Base-by-base conservation (phyloP, 2,888 invertebrate species). In the Caenorhabditis sp. region DNA sequence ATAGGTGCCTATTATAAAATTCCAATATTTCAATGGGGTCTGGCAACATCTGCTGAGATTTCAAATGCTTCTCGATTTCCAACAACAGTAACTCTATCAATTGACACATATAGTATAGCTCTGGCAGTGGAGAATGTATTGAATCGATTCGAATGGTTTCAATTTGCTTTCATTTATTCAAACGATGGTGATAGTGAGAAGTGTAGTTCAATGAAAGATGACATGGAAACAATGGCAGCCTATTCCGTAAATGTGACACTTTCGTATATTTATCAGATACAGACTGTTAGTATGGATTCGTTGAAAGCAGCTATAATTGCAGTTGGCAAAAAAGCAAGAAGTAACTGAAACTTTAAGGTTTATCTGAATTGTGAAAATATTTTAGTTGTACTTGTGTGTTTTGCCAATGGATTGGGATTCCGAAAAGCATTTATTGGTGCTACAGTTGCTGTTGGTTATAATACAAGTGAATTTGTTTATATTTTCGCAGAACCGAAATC, bases 141-240 rank as follows among this genome's bases (percentile, higher is more conserved):
- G 58, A 43, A 57, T 24, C 68, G 81, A 51, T 84, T 70, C 62
- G 70, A 76, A 19, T 84, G 84, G 84, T 62, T 58, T 21, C 73
- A 82, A 65, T 82, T 82, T 57, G 82, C 80, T 17, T 79, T 77
- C 37, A 50, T 84, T 50, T 84, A 84, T 66, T 71, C 77, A 8
- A 66, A 64, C 17, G 62, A 67, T 58, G 69, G 69, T 6, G 77
- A 77, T 49, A 60, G 49, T 21, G 74, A 68, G 43, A 77, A 79
- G 55, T 77, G 79, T 64, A 63, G 66, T 36, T 67, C 61, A 50
- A 62, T 79, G 66, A 73, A 69, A 36, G 58, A 64, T 53, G 77
- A 76, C 43, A 51, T 79, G 1, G 76, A 73, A 62, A 43, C 14
- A 3, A 43, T 43, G 43, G 6, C 43, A 3, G 43, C 43, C 3